Base-by-base conservation (phyloP, 2,113 vertebrate genomes). In the Chionis minor region DNA sequence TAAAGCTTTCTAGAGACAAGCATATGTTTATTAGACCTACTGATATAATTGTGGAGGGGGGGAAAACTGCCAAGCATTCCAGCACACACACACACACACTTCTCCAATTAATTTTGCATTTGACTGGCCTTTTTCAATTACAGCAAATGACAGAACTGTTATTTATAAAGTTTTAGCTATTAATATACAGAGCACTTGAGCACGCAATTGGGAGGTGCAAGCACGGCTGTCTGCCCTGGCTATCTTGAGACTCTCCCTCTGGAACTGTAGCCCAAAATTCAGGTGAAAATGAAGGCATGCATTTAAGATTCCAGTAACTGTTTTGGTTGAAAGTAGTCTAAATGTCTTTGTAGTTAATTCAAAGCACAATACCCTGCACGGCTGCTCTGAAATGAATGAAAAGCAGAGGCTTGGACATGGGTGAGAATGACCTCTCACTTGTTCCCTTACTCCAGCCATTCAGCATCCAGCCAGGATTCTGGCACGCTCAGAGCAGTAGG, bases 51-150 rank as follows among this genome's bases (percentile, higher is more conserved):
- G 49, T 69, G 40, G 27, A 80, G 35, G 75, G 73, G 33, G 5
- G 30, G 55, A 71, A 89, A 91, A 61, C 52, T 85, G 73, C 87
- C 81, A 90, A 55, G 56, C 9, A 9, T 93, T 93, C 61, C 30
- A n/a, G 26, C 40, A 67, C 77, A 75, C 7, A 38, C 77, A 75
- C 7, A 38, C 38, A 12, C 42, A 65, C 33, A 51, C 73, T 92
- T 90, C 81, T 93, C 40, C 73, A 92, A 62, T 94, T 91, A 92
- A 82, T 93, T 94, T 95, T 84, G 52, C 72, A 40, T 96, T 74
- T 83, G 69, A 26, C 61, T 86, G 56, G 27, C 33, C 65, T 85
- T 89, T 83, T 90, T 69, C 26, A 65, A 27, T 91, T 96, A 61
- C 62, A 91, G 47, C 33, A 92, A 91, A 44, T 84, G 26, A 54